These are phyloP conservation scores for Chaunax sp. DNA, from an alignment of 2,797 vertebrate species.

Conservation along the genomic window DNA sequence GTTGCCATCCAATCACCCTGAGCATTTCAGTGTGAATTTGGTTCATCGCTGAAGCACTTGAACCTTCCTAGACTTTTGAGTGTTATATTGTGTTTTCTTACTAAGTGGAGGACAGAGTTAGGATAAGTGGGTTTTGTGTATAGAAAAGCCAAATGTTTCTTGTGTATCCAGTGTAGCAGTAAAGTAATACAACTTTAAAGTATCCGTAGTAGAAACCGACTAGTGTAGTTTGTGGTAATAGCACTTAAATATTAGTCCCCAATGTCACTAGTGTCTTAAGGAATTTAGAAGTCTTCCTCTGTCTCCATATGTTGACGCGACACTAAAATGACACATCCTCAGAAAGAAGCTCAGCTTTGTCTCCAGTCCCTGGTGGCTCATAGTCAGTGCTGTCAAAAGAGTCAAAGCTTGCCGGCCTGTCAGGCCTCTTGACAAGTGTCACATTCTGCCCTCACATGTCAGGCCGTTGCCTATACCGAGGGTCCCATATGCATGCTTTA, in stretches of 20 bases:
- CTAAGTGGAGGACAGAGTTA: constrained; percentile 33
- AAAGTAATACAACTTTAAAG: constrained; percentile 22
- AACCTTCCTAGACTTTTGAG: constrained; percentile 34
- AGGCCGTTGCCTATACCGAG: constrained; percentile 31
- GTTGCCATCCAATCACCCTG: constrained; percentile 37
- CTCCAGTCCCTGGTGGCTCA: constrained; percentile 41
- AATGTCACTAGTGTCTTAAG: constrained; percentile 32
- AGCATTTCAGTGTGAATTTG: constrained; percentile 40
- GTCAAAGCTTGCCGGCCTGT: constrained; percentile 65
- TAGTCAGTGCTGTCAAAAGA: constrained; percentile 57
- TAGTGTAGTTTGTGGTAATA: constrained; percentile 50
- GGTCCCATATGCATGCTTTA: constrained; percentile 54
- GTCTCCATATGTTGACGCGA: constrained; percentile 48
- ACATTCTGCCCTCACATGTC: constrained; percentile 61
- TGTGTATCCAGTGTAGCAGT: constrained; percentile 21
- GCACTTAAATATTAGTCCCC: constrained; percentile 34
- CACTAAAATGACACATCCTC: constrained; percentile 55
- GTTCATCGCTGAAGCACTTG: constrained; percentile 49
- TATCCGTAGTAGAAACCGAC: constrained; percentile 28
- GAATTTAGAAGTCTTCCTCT: constrained; percentile 56
- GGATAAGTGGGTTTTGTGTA: constrained; percentile 40
- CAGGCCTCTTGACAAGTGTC: constrained; percentile 67
- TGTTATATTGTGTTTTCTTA: constrained; percentile 53
- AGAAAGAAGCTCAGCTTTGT: constrained; percentile 41
- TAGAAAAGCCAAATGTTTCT: constrained; percentile 18